Conservation (phyloP, 2,797 vertebrate genomes). For the Pogoniulus pusillus region DNA sequence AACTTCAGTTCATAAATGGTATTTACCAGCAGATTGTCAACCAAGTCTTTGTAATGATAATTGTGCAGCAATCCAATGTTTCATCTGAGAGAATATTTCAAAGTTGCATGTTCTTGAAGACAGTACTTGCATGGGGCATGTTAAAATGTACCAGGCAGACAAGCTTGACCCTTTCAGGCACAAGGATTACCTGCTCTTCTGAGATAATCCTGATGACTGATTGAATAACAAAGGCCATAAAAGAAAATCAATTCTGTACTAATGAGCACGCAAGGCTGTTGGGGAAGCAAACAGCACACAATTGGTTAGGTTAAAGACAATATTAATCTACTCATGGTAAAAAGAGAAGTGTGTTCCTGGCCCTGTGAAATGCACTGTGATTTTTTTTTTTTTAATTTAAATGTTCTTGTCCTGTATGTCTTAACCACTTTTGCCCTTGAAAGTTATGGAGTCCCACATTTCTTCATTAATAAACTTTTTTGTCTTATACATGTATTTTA, state of each 20-base stretch:
- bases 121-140: not conserved
- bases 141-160: constrained; percentile 13
- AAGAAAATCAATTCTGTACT: constrained; percentile 55
- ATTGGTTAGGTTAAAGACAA: constrained; percentile 7
- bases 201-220: constrained; percentile 43
- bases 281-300: constrained; percentile 11
- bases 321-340: constrained; percentile 6
- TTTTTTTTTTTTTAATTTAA: not conserved
- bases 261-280: constrained; percentile 44
- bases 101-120: not conserved
- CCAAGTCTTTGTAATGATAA: not conserved
- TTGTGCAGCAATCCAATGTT: not conserved
- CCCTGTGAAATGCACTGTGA: not conserved
- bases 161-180: not conserved
- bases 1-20: not conserved
- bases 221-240: constrained; percentile 33
- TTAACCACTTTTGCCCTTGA: not conserved
- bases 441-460: not conserved
- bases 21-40: not conserved
- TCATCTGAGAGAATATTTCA: not conserved
- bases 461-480: not conserved
- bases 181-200: constrained; percentile 28
- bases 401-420: not conserved
- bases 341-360: not conserved
- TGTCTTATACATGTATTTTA: not conserved